Base-by-base conservation (phyloP, 2,888 invertebrate genomes). In the Sclerodermus sp. region DNA sequence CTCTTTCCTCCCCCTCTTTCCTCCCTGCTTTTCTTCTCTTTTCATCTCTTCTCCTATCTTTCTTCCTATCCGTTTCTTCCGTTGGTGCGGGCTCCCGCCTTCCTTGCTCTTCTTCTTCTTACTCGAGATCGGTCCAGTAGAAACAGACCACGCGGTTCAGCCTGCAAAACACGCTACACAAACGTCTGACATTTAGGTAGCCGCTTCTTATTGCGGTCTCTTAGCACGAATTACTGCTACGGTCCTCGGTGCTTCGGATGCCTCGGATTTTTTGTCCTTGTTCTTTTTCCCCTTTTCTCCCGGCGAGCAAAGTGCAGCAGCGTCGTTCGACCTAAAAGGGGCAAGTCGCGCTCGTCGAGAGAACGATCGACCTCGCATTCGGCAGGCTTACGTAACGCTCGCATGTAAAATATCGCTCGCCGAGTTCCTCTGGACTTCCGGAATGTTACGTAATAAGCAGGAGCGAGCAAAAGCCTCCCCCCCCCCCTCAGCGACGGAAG, bases 1-100 rank as follows among this genome's bases (percentile, higher is more conserved):
- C 50, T 49, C 50, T 49, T 66, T 56, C 55, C 58, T 48, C 48
- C 56, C 55, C 59, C 54, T 56, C 58, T n/a, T n/a, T 49, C 50
- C 50, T 66, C 56, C 55, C 58, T 48, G 47, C 56, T 54, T 58
- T 55, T 56, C 58, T 56, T 46, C 47, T 52, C 45, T 40, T 37
- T 49, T 45, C 46, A 48, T 48, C 51, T 57, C 61, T 57, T 60
- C 57, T 44, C 59, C 56, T 47, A 49, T 42, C 49, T 53, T 52
- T 50, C 23, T 16, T 44, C 42, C 45, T 57, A n/a, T 47, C 45
- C 45, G 37, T 32, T 48, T 3, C 50, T 42, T 53, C 53, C 23
- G 8, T 5, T 23, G 8, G 23, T 8, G 8, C 23, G 23, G 8
- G 23, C 36, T 31, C 39, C 14, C 12, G 6, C 14, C 10, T 12